Conservation (phyloP, 2,113 vertebrate genomes). For the Cygnus buccinator region DNA sequence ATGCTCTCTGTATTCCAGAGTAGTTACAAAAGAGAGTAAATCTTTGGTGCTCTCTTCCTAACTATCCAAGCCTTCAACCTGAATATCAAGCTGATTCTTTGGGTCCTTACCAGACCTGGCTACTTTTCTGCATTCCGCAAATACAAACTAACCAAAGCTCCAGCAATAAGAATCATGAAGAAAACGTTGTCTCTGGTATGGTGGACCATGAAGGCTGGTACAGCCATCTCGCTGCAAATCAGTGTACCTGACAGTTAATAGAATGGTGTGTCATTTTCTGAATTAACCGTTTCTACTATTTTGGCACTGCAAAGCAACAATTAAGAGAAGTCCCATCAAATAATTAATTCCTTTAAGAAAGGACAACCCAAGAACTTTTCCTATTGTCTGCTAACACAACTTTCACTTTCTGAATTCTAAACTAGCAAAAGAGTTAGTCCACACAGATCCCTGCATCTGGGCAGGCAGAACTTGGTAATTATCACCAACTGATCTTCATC, state of each 20-base stretch:
- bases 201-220: not conserved
- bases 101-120: not conserved
- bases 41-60: not conserved
- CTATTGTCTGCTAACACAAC: not conserved
- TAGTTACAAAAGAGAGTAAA: not conserved
- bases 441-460: not conserved
- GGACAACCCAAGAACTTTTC: not conserved
- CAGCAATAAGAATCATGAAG: not conserved
- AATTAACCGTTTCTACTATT: not conserved
- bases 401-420: not conserved
- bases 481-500: not conserved
- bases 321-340: not conserved
- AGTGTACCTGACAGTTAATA: not conserved
- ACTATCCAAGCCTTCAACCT: not conserved
- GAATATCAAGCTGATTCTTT: not conserved
- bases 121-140: slow-evolving; percentile 8
- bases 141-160: not conserved
- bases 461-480: not conserved
- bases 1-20: not conserved
- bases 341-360: not conserved
- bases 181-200: not conserved
- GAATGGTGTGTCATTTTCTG: not conserved
- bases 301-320: not conserved
- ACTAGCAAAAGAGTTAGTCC: not conserved
- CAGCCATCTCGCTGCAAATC: not conserved